Evolutionary conservation across 1,140 invertebrate genomes (phyloP).

Genomic region (Oscheius sp.): DNA sequence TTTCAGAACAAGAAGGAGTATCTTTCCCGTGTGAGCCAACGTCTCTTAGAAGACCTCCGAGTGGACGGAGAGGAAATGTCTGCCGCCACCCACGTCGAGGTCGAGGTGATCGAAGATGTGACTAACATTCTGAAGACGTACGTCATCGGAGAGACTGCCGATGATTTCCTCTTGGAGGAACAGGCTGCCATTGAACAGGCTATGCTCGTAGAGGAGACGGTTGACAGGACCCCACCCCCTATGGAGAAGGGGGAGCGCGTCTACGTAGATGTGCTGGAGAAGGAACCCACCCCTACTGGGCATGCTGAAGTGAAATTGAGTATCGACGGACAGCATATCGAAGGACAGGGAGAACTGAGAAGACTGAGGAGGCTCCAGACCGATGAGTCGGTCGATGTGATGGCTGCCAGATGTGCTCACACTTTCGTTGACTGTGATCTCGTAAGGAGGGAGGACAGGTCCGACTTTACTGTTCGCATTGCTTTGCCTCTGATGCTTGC

Average conservation of each 20-base stretch:
- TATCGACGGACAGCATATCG: slow-evolving; percentile 29
- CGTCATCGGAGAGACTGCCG: slow-evolving; percentile 39
- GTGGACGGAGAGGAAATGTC: slow-evolving; percentile 15
- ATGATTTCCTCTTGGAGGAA: slow-evolving; percentile 24
- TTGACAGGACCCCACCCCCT: slow-evolving; percentile 25
- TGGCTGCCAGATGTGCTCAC: slow-evolving; percentile 36
- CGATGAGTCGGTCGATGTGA: slow-evolving; percentile 34
- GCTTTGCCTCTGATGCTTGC: slow-evolving; percentile 32
- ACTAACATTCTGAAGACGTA: slow-evolving; percentile 43
- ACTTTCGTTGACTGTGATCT: slow-evolving; percentile 42
- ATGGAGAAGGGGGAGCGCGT: slow-evolving; percentile 30
- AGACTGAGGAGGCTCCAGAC: slow-evolving; percentile 32
- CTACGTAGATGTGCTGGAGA: slow-evolving; percentile 38
- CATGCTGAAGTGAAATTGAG: slow-evolving; percentile 31
- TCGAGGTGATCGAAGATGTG: slow-evolving; percentile 38
- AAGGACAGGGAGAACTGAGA: slow-evolving; percentile 29
- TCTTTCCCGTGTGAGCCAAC: slow-evolving; percentile 26
- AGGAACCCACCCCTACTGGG: slow-evolving; percentile 15
- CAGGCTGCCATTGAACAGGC: slow-evolving; percentile 11
- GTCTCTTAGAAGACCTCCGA: slow-evolving; percentile 18
- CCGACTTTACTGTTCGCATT: slow-evolving; percentile 31
- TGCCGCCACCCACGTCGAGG: slow-evolving; percentile 33
- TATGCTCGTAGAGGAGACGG: slow-evolving; percentile 26
- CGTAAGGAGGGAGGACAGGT: slow-evolving; percentile 32
- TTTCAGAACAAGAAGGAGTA: slow-evolving; percentile 41